These are phyloP conservation scores for Garra rufa DNA, from an alignment of 2,113 vertebrate species.

Conservation along the genomic window DNA sequence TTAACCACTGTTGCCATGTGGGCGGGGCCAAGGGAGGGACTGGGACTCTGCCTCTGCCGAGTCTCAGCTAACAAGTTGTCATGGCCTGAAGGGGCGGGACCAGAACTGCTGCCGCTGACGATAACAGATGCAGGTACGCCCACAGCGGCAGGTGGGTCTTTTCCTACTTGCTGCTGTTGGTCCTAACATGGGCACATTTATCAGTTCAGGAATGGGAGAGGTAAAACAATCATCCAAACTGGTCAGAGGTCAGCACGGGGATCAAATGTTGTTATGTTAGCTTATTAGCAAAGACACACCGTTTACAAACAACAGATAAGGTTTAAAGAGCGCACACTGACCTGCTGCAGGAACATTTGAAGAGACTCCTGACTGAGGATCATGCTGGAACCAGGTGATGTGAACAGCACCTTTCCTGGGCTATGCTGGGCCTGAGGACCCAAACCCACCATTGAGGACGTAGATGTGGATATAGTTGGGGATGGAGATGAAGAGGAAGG, in stretches of 20 bases:
- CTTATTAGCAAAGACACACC: slow-evolving; percentile 62
- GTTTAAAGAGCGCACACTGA: slow-evolving; percentile 63
- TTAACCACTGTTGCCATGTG: slow-evolving; percentile 82
- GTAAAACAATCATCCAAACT: slow-evolving; percentile 74
- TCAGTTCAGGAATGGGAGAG: slow-evolving; percentile 65
- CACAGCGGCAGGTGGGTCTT: slow-evolving; percentile 77
- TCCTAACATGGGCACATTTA: slow-evolving; percentile 82
- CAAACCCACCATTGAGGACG: slow-evolving; percentile 73
- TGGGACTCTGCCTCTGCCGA: slow-evolving; percentile 71
- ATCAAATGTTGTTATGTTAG: slow-evolving; percentile 67
- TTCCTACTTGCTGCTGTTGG: slow-evolving; percentile 79
- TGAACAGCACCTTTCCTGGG: slow-evolving; percentile 88
- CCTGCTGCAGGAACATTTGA: slow-evolving; percentile 97
- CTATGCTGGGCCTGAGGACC: slow-evolving; percentile 80
- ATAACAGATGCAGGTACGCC: slow-evolving; percentile 89
- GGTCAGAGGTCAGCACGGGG: slow-evolving; percentile 67
- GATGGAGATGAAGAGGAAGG: slow-evolving; percentile 75
- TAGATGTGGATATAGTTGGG: slow-evolving; percentile 71
- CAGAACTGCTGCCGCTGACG: slow-evolving; percentile 84
- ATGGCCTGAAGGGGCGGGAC: slow-evolving; percentile 75
- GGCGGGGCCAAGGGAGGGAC: slow-evolving; percentile 77
- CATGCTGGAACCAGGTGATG: slow-evolving; percentile 80
- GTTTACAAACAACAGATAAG: slow-evolving; percentile 40
- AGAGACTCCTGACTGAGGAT: slow-evolving; percentile 90
- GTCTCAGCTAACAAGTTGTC: slow-evolving; percentile 75